Evolutionary conservation across 2,113 vertebrate species (phyloP), one percentile per base, ranked within the genome.

Genomic region (Aramus guarauna): DNA sequence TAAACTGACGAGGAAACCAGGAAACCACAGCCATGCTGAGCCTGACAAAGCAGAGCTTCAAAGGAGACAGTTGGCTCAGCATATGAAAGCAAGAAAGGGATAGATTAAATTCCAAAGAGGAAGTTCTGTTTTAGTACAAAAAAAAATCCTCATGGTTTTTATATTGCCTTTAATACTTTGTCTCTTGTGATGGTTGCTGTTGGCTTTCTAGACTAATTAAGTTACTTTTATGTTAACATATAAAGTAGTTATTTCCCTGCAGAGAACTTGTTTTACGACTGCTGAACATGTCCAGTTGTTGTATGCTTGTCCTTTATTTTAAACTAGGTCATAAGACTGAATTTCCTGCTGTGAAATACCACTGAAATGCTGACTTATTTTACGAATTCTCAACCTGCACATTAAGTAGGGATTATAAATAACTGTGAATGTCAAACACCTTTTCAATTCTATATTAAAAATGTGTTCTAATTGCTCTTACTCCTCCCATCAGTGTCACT

Each of bases 171-270:
- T 68, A 85, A 79, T 96, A 53, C 45, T 53, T 64, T 34, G 41
- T 58, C 55, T 90, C 50, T 59, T 85, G 86, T 92, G 92, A 72
- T 39, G 77, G 37, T 72, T 95, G 89, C 81, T 91, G 69, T 76
- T 94, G 92, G 76, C 63, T 92, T 92, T 89, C 89, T 95, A 73
- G 34, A 85, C 93, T 96, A 96, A 96, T 96, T 89, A 95, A 91
- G 92, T 94, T 89, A 82, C 77, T 94, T 96, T 94, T 85, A 91
- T 89, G 95, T 94, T 85, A 82, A 90, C 37, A 5, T 85, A 53
- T 55, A 85, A 91, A 92, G 89, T 66, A 75, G 84, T 72, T 96
- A 93, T 92, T 94, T 96, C 94, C 93, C 91, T 80, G 75, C 77
- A 88, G 95, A 92, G 80, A 88, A 43, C 89, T 95, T 34, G 88